Percentiles rank a stretch among this genome's conserved stretches.
Evolutionary conservation across 2,113 vertebrate genomes (phyloP).

Genomic region (Xiphorhynchus elegans): DNA sequence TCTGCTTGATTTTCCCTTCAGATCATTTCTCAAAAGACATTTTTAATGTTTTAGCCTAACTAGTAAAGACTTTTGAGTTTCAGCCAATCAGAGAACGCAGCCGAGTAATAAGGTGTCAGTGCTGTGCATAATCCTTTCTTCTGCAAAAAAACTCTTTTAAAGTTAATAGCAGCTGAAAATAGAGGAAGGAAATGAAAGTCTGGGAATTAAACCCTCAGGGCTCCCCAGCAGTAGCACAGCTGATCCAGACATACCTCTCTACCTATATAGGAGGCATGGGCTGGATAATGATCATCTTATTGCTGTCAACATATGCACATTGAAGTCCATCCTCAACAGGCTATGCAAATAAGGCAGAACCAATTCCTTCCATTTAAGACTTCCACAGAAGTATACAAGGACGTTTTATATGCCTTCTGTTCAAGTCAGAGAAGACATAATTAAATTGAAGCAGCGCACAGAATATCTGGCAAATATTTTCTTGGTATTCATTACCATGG

Average conservation of each 20-base stretch:
- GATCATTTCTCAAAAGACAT: slow-evolving; percentile 56
- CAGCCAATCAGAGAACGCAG: not conserved
- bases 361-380: not conserved
- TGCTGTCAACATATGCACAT: not conserved
- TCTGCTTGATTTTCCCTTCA: slow-evolving; percentile 61
- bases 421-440: not conserved
- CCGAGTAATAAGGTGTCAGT: slow-evolving; percentile 36
- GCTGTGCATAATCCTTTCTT: slow-evolving; percentile 39
- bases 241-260: not conserved
- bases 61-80: slow-evolving; percentile 43
- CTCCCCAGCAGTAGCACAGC: not conserved
- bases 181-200: not conserved
- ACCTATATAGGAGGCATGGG: slow-evolving; percentile 3
- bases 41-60: slow-evolving; percentile 57
- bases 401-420: slow-evolving; percentile 26
- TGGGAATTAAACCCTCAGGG: slow-evolving; percentile 28
- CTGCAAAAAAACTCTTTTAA: not conserved
- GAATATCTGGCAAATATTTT: slow-evolving; percentile 26
- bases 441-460: not conserved
- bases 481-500: not conserved
- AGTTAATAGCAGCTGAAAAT: slow-evolving; percentile 50
- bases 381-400: not conserved
- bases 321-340: not conserved
- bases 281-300: slow-evolving; percentile 44
- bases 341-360: slow-evolving; percentile 36